Evolutionary conservation across 2,113 vertebrate species (phyloP), one percentile per base, ranked within the genome.

Genomic region (Mesembrinibis cayennensis): DNA sequence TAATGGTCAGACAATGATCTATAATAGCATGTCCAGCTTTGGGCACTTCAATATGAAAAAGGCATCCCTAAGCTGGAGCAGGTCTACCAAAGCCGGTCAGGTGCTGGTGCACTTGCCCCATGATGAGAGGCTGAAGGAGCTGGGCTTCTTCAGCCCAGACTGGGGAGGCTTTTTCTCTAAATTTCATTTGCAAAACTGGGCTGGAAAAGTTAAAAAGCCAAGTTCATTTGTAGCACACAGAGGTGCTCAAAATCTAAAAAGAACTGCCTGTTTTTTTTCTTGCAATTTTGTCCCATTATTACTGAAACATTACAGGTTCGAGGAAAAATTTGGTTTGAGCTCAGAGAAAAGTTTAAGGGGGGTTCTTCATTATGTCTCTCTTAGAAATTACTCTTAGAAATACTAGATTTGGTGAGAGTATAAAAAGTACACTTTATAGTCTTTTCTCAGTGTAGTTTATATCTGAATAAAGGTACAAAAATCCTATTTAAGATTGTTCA

Each of bases 261-360:
- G 4, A 82, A 7, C 30, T 15, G 2, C 0, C 2, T 13, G 0
- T 17, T 32, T 44, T 10, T 52, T 76, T 58, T 47, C 15, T 85
- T 34, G 7, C 1, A 32, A 2, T 63, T 45, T 67, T 77, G 13
- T 29, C 10, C 6, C 6, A 7, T 36, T 56, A 16, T 36, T 82
- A n/a, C 5, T 34, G 36, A 83, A 83, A 70, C 3, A 8, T 56
- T 65, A 44, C 2, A 52, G 3, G 42, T 40, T 52, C 11, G 63
- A 55, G 26, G 9, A 59, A 86, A 77, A 77, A 38, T 69, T 83
- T 67, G 8, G 3, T 23, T 62, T 73, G 34, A 69, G 9, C 8
- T 56, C 3, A 13, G 16, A 72, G 16, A 16, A 83, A 70, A 67
- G 17, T 67, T 56, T 72, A 61, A 61, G 7, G 10, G 10, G 7